Base-by-base conservation (phyloP, 2,888 invertebrate genomes). In the Ecdyonurus torrentis region DNA sequence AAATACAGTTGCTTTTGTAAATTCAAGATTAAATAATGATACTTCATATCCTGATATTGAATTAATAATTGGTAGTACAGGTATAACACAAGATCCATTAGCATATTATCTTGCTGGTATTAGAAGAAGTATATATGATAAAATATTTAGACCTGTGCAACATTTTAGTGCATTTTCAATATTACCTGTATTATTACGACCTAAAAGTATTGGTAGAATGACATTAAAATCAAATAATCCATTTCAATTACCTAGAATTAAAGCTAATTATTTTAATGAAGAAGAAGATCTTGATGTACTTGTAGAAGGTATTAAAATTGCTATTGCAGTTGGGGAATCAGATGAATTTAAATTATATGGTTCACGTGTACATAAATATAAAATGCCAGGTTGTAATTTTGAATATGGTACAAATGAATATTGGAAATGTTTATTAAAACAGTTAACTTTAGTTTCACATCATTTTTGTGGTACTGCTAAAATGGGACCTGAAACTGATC, bases 221-320 rank as follows among this genome's bases (percentile, higher is more conserved):
- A 81, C 81, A 69, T 74, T 90, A 18, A 80, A 78, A 69, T 79
- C 82, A 60, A 79, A 71, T 0, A 81, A 88, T 72, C 86, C 86
- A 0, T 77, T 78, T 22, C 80, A 82, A 23, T 78, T 82, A 68
- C 89, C 89, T 0, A 72, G 79, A 55, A 79, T 89, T 64, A 79
- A 83, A 66, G 81, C 87, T 0, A 93, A 94, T 73, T 96, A 95
- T 73, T 87, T 84, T 69, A 74, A 81, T 0, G 81, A 89, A 69
- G 84, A 84, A 0, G 74, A 81, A 50, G 94, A 94, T 71, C 71
- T 90, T 23, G 79, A 82, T 67, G 74, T 83, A 62, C 74, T 89
- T 77, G 78, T 87, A 0, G 89, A 89, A 73, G 89, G 87, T 0
- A 83, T 85, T 0, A 86, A 88, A 70, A 78, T 88, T 66, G 83